Evolutionary conservation across 2,113 vertebrate species (phyloP).

Genomic region (Trogon melanurus): DNA sequence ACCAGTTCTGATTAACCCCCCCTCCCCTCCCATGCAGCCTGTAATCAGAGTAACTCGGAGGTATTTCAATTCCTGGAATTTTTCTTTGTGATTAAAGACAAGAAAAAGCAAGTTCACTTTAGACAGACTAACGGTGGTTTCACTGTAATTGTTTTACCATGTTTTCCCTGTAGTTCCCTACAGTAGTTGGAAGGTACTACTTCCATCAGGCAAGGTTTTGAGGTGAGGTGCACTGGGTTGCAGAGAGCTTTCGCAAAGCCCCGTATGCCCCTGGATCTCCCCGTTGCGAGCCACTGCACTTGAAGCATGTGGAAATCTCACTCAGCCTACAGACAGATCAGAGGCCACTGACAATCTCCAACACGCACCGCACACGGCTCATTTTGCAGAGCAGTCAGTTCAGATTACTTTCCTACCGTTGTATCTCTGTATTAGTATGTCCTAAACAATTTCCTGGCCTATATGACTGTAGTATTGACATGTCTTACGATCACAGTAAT

Average conservation of each 20-base stretch:
- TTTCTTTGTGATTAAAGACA: constrained; percentile 3
- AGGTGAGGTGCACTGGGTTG: neutral
- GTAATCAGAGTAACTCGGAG: neutral
- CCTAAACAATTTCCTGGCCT: neutral
- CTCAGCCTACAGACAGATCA: neutral
- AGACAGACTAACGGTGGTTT: neutral
- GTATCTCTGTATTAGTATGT: neutral
- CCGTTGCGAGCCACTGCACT: neutral
- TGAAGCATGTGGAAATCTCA: neutral
- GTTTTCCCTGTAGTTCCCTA: neutral
- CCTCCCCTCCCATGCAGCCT: neutral
- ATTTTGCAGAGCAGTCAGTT: neutral
- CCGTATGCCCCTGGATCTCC: neutral
- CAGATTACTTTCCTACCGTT: neutral
- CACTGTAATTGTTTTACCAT: neutral
- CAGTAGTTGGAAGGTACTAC: neutral
- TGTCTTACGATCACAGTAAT: neutral
- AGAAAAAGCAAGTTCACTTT: neutral
- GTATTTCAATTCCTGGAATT: neutral
- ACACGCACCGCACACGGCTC: rapidly evolving
- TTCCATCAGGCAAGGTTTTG: neutral
- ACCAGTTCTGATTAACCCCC: neutral
- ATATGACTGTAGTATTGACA: neutral
- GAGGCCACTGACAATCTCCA: neutral
- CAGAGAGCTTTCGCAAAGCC: neutral